Evolutionary conservation across 2,113 vertebrate genomes (phyloP), one percentile per base, ranked within the genome.

Genomic region (Epinephelus fuscoguttatus): DNA sequence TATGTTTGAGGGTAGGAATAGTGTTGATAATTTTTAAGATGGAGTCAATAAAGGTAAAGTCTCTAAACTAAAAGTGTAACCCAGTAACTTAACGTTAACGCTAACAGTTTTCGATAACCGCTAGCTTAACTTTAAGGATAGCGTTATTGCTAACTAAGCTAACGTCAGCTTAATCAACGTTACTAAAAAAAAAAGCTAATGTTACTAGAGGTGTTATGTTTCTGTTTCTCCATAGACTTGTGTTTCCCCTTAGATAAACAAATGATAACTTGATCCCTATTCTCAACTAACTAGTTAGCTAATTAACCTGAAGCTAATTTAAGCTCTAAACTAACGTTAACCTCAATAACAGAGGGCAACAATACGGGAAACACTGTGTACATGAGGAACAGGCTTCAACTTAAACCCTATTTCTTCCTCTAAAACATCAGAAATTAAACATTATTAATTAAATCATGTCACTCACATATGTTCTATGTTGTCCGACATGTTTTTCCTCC

Each of bases 391-490:
- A 30, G 18, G 55, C 17, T 25, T 45, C 17, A 9, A 63, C 59
- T 33, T 1, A 56, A 49, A 18, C 1, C 17, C 11, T 5, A 6
- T 13, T n/a, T 77, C 23, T 11, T 33, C 4, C 14, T 3, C 4
- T 4, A 55, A 0, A 57, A 49, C 73, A 21, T 2, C 0, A 33
- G 0, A 57, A 21, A n/a, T 42, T 0, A 17, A 33, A 21, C 5
- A 2, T 21, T 11, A 40, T 14, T 15, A 8, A 27, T 33, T 17
- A 15, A 73, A 18, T 30, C 1, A 8, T 19, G 0, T 49, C 2
- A 82, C 88, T 89, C 8, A 87, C 82, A 84, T 50, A 0, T 55
- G 60, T 62, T 82, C 67, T 0, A 56, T 2, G 56, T 82, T 71
- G 11, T 75, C 81, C 0, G 75, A 56, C 70, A 69, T 84, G 12